phyloP scores from a whole-genome alignment of 2,113 vertebrate genomes.

The Hyperopisus bebe region DNA sequence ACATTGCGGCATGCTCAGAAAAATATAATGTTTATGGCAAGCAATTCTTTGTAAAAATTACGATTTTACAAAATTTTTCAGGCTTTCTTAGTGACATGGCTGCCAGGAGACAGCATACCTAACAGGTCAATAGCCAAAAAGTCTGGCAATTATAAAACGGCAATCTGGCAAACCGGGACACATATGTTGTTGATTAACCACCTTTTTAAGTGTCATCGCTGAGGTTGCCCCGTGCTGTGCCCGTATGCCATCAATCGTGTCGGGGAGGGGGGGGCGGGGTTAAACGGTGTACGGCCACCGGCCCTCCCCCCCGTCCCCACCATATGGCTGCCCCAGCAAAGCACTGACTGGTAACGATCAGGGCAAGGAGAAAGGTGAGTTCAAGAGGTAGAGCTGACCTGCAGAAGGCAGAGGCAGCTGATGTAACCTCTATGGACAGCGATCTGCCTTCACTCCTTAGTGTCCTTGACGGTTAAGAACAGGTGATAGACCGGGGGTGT shows the following conservation, averaged over 20 bases:
- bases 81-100: not conserved
- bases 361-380: not conserved
- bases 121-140: not conserved
- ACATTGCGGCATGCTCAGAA: not conserved
- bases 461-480: not conserved
- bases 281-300: not conserved
- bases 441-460: not conserved
- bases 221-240: slow-evolving; percentile 41
- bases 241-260: slow-evolving; percentile 44
- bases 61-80: not conserved
- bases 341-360: not conserved
- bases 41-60: not conserved
- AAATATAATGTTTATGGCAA: not conserved
- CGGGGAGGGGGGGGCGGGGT: not conserved
- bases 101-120: not conserved
- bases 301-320: not conserved
- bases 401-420: not conserved
- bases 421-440: not conserved
- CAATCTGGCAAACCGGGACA: slow-evolving; percentile 62
- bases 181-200: slow-evolving; percentile 76
- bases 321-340: slow-evolving; percentile 4
- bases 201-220: slow-evolving; percentile 63
- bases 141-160: slow-evolving; percentile 7
- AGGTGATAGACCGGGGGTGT: not conserved
- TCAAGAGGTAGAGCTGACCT: not conserved